Evolutionary conservation across 1,140 invertebrate genomes (phyloP), one percentile per base, ranked within the genome.

Genomic region (Parasteatoda tepidariorum): DNA sequence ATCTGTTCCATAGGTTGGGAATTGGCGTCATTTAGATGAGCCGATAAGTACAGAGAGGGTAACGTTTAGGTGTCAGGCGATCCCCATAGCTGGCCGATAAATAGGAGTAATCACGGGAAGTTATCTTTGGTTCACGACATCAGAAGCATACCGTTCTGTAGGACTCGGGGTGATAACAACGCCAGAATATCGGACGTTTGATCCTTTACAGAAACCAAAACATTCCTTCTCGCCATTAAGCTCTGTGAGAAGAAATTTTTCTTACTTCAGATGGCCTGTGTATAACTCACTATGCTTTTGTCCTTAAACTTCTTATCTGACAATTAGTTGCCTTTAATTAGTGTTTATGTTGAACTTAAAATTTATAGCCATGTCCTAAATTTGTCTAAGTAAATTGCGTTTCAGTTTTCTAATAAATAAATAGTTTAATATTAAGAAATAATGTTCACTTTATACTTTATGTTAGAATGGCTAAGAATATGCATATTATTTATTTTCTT

Each of bases 21-120:
- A 74, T 74, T 54, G 71, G 71, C n/a, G 71, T 74, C 57, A 74
- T 74, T 74, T 74, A 74, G 71, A 74, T 74, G 71, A 38, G 30
- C 71, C 41, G 71, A 74, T 74, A 61, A 55, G 57, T 13, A 30
- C n/a, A 4, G 57, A 59, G 71, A 38, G 71, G 71, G n/a, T 24
- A 26, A 22, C 57, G 30, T 38, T 74, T 74, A 61, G 71, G 30
- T 34, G 54, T 48, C 55, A 34, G 18, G 28, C 28, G 30, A 62
- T 24, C 57, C 73, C 59, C 26, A 41, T 48, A 15, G 24, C 26
- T 54, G 33, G n/a, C 59, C 74, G 26, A 66, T 66, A 66, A 66
- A 78, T 66, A 57, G 62, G 61, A 31, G 61, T 57, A 78, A 78
- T 78, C 74, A 78, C n/a, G 74, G 18, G 30, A 24, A 78, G 34